Evolutionary conservation across 2,113 vertebrate species (phyloP).

Genomic region (Anas platyrhynchos): DNA sequence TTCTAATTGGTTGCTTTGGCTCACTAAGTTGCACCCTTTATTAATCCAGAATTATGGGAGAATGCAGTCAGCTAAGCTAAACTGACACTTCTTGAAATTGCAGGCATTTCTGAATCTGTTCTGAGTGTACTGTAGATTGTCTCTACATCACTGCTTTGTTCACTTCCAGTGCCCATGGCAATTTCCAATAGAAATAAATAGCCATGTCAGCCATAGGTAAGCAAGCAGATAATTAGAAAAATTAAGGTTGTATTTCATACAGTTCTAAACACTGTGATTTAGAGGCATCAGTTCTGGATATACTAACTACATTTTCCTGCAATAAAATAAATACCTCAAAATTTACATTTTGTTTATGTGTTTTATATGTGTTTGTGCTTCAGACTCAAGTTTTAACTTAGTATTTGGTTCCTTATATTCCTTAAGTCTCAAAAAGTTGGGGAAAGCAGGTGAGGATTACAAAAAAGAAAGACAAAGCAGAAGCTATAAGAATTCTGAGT

Average conservation of each 20-base stretch:
- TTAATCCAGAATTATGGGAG: not conserved
- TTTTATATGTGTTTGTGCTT: not conserved
- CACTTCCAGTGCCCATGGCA: not conserved
- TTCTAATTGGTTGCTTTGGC: accelerated
- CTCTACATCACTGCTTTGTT: not conserved
- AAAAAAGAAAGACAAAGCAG: not conserved
- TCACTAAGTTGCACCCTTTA: not conserved
- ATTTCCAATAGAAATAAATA: not conserved
- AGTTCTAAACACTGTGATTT: not conserved
- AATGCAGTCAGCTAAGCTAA: not conserved
- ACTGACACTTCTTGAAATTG: not conserved
- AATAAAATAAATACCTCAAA: not conserved
- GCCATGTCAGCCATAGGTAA: not conserved
- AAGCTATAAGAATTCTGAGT: not conserved
- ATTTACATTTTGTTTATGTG: not conserved
- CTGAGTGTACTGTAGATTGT: not conserved
- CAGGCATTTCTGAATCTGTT: not conserved
- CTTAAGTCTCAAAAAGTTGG: not conserved
- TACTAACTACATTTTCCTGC: not conserved
- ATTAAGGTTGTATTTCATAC: not conserved
- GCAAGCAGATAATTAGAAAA: not conserved
- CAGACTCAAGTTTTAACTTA: not conserved
- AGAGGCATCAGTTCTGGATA: not conserved
- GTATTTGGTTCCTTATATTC: not conserved
- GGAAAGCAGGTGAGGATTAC: not conserved